phyloP scores from a whole-genome alignment of 2,113 vertebrate genomes.

The Ifrita kowaldi region DNA sequence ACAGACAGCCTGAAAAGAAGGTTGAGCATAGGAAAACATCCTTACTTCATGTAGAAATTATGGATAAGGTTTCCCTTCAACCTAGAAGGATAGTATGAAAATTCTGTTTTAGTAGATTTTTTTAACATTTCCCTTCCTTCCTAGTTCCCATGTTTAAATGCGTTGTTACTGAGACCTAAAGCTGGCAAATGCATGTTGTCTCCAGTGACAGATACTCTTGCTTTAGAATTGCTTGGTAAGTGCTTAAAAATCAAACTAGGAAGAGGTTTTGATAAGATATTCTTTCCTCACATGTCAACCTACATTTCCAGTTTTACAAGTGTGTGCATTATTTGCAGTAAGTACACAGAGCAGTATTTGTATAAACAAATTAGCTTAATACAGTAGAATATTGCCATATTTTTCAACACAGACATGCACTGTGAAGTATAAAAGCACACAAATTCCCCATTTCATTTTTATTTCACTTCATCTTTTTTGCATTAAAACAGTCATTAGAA shows the following conservation, averaged over 20 bases:
- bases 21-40: background rate
- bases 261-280: background rate
- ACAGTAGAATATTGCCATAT: background rate
- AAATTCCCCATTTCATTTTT: conserved; percentile 19
- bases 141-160: background rate
- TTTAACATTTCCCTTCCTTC: background rate
- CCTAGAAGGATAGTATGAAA: background rate
- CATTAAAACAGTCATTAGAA: conserved; percentile 22
- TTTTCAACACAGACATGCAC: conserved; percentile 10
- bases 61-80: background rate
- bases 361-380: background rate
- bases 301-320: background rate
- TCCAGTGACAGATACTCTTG: background rate
- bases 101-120: background rate
- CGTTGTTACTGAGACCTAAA: background rate
- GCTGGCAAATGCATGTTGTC: background rate
- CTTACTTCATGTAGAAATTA: background rate
- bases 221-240: background rate
- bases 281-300: background rate
- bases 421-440: conserved; percentile 2
- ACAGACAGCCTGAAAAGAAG: background rate
- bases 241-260: background rate
- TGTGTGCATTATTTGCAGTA: background rate
- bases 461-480: conserved; percentile 23
- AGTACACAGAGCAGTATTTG: background rate